phyloP scores from a whole-genome alignment of 92 coral and sea anemone genomes.

The Bergia puertoricense region DNA sequence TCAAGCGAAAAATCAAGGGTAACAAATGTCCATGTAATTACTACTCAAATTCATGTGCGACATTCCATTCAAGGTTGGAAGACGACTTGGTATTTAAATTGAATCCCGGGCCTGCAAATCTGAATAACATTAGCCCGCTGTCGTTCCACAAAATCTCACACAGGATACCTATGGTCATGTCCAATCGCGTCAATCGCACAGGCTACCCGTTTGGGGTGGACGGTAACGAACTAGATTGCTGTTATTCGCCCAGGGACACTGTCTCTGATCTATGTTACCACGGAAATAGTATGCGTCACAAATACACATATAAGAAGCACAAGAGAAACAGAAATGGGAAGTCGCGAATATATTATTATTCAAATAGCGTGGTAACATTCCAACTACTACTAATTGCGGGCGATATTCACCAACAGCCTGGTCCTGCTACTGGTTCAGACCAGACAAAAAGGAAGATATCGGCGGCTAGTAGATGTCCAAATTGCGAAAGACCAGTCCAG shows the following conservation, averaged over 20 bases:
- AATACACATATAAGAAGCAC: neutral
- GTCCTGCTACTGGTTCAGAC: neutral
- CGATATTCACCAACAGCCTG: constrained; percentile 40
- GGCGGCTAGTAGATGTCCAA: constrained; percentile 46
- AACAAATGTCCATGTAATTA: neutral
- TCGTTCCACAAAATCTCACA: neutral
- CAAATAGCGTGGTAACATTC: neutral
- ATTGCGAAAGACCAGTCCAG: constrained; percentile 46
- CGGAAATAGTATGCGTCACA: neutral
- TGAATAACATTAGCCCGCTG: neutral
- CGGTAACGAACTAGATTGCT: no score
- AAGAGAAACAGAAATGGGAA: neutral
- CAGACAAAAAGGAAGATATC: neutral
- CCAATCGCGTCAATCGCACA: neutral
- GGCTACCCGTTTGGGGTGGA: neutral
- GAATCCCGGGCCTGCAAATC: neutral
- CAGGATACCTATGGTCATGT: neutral
- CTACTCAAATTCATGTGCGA: neutral
- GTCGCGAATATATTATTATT: neutral
- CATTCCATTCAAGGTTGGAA: neutral
- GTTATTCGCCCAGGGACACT: neutral
- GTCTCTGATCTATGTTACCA: neutral
- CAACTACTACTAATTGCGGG: constrained; percentile 36
- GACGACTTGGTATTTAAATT: neutral
- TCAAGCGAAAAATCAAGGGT: neutral